Evolutionary conservation across 2,797 vertebrate species (phyloP), one percentile per base, ranked within the genome.

Genomic region (Eulemur mongoz): DNA sequence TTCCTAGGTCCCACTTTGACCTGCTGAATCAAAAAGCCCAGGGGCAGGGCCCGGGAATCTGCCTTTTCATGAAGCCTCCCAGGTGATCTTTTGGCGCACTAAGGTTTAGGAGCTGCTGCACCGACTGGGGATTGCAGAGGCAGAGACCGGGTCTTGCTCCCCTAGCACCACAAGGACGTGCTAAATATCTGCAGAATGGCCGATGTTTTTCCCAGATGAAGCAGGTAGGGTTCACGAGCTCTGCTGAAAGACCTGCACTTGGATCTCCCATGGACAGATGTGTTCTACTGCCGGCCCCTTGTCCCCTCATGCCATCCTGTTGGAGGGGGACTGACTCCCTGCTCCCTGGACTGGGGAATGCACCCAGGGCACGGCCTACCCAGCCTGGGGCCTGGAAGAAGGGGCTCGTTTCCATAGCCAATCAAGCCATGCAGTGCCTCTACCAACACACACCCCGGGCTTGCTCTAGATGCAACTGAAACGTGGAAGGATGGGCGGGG

Each of bases 361-460:
- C 1, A 76, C 5, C 59, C 22, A 81, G 27, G 48, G 23, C 40
- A 52, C 50, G 23, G 70, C 10, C 25, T 79, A 38, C 23, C 38
- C n/a, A 52, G 43, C 2, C 30, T 18, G 22, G 7, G 18, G 86
- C 59, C 43, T 48, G 45, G 54, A 76, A 70, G 43, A 45, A 61
- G 38, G 63, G 75, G 45, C 18, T 91, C 5, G 7, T 59, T 89
- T 88, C 76, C n/a, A 61, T 4, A 27, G 35, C 67, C 88, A 89
- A 50, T 27, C 63, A 76, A 93, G 54, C 45, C 45, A 82, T 0
- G 8, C 9, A 6, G 13, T 59, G n/a, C 52, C 30, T 85, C 81
- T 4, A n/a, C 32, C 10, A 7, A 27, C 23, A 45, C 0, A 50
- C 0, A 5, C 10, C 4, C 9, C 35, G n/a, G 27, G 38, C 2